Conservation (phyloP, 2,113 vertebrate genomes). For the Nothobranchius kuhntae region DNA sequence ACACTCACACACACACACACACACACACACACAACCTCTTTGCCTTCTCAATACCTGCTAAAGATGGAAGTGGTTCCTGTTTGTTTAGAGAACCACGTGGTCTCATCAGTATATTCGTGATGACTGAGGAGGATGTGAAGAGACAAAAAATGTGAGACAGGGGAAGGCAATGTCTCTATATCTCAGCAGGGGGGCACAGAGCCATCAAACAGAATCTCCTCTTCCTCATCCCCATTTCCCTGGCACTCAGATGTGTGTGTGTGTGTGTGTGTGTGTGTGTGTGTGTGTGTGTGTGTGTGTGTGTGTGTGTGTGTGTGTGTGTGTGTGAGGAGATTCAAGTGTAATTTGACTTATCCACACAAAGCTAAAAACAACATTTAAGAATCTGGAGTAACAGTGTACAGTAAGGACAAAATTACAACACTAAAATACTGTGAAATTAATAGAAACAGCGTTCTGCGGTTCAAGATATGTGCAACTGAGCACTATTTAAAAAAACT, state of each 20-base stretch:
- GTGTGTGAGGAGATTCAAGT: too few relatives aligned
- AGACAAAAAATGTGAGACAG: conserved; percentile 8
- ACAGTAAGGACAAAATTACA: too few relatives aligned
- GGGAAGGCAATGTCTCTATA: conserved; percentile 16
- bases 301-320: background rate
- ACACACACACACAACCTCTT: too few relatives aligned
- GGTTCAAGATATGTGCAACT: too few relatives aligned
- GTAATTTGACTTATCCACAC: too few relatives aligned
- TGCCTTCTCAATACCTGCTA: conserved; percentile 30
- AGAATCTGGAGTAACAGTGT: too few relatives aligned
- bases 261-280: too few relatives aligned
- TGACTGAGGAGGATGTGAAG: conserved; percentile 5
- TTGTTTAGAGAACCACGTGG: conserved; percentile 30
- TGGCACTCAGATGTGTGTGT: conserved; percentile 8
- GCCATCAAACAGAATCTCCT: conserved; percentile 65
- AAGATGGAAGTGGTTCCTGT: conserved; percentile 33
- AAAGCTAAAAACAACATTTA: too few relatives aligned
- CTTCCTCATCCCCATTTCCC: conserved; percentile 33
- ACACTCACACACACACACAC: too few relatives aligned
- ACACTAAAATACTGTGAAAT: too few relatives aligned
- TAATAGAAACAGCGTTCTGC: too few relatives aligned
- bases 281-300: background rate
- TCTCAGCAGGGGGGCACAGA: conserved; percentile 49
- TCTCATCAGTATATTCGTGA: conserved; percentile 28
- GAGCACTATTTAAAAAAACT: too few relatives aligned